Conservation (phyloP, 2,888 invertebrate species). For the Andricus curvator region DNA sequence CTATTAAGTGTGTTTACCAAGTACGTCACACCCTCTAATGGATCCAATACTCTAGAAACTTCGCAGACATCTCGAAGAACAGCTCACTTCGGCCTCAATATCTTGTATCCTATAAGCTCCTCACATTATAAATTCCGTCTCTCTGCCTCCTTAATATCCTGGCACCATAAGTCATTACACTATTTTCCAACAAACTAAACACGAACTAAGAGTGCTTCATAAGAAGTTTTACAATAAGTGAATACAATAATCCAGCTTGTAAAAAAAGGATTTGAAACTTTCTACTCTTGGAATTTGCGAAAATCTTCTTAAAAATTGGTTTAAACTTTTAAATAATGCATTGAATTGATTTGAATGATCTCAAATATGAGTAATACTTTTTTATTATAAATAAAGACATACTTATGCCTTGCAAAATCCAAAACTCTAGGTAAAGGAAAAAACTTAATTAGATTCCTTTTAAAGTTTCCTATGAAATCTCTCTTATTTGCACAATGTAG, state of each 20-base stretch:
- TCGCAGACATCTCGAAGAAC: conserved; percentile 34
- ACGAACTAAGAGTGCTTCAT: not conserved
- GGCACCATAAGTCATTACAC: conserved; percentile 12
- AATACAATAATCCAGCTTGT: not conserved
- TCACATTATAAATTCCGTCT: conserved; percentile 6
- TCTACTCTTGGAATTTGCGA: not conserved
- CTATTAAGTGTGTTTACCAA: not conserved
- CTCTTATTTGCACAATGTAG: not conserved
- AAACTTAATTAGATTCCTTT: not conserved
- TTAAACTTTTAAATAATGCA: too few species aligned
- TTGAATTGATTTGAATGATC: too few species aligned
- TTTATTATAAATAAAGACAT: too few species aligned
- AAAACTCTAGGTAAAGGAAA: not conserved
- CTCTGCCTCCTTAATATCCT: conserved; percentile 11
- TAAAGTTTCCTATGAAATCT: not conserved
- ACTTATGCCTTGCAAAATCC: too few species aligned
- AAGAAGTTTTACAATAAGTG: not conserved
- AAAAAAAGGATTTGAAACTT: not conserved
- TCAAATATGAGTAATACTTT: too few species aligned
- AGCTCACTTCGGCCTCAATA: conserved; percentile 23
- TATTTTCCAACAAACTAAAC: conserved; percentile 20
- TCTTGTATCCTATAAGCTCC: conserved; percentile 5
- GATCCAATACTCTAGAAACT: conserved; percentile 7
- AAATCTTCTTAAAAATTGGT: not conserved
- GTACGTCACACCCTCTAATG: not conserved